Evolutionary conservation across 2,888 invertebrate species (phyloP).

Genomic region (Sphaeridia pumilis): DNA sequence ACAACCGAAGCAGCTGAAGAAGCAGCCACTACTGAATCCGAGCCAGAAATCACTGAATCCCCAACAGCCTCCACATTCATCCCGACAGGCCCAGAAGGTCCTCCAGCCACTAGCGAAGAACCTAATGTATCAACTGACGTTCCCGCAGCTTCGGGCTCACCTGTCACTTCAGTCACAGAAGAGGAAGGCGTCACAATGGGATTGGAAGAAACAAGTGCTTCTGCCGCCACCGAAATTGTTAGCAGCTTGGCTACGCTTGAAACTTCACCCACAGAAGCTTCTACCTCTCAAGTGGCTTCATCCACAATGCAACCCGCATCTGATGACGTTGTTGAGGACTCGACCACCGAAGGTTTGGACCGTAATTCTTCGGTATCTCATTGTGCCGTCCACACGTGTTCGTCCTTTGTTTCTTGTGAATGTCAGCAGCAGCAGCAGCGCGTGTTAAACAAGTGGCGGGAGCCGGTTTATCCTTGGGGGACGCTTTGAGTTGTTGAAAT

Average conservation of each 20-base stretch:
- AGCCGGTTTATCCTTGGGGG: too few species aligned
- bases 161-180: not conserved
- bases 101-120: not conserved
- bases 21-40: not conserved
- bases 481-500: too few species aligned
- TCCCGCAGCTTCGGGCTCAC: not conserved
- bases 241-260: slow-evolving; percentile 21
- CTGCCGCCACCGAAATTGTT: slow-evolving; percentile 15
- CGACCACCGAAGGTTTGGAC: not conserved
- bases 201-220: too few species aligned
- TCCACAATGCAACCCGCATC: not conserved
- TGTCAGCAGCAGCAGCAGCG: too few species aligned
- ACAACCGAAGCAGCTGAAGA: not conserved
- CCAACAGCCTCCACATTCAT: not conserved
- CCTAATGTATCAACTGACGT: not conserved
- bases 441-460: too few species aligned
- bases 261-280: slow-evolving; percentile 28
- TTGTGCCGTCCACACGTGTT: too few species aligned
- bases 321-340: not conserved
- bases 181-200: slow-evolving; percentile 22
- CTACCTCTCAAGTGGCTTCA: too few species aligned
- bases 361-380: too few species aligned
- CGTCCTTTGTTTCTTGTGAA: too few species aligned
- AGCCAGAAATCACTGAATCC: not conserved
- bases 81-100: not conserved